Evolutionary conservation across 2,888 invertebrate genomes (phyloP).

Genomic region (Micoletzkya japonica): DNA sequence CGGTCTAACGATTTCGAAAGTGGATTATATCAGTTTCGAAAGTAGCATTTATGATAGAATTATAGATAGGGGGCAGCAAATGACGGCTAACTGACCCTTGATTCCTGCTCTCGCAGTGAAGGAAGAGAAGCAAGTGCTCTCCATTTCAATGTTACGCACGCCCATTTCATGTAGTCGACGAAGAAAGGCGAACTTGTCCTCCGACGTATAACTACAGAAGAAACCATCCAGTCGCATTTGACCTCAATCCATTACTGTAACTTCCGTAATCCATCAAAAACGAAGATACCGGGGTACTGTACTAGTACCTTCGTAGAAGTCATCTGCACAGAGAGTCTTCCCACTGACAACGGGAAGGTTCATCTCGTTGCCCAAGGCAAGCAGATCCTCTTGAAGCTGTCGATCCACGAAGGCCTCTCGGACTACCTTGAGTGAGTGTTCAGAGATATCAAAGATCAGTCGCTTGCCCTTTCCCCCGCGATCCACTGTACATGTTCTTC

Average conservation of each 20-base stretch:
- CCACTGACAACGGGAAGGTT: conserved; percentile 78
- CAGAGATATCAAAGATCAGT: neutral
- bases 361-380: conserved; percentile 69
- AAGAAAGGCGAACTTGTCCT: conserved; percentile 88
- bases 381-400: conserved; percentile 79
- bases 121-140: conserved; percentile 88
- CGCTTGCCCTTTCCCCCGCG: conserved; percentile 78
- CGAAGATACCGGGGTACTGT: neutral
- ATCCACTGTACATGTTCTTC: conserved; percentile 70
- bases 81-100: conserved; percentile 37
- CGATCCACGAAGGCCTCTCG: conserved; percentile 79
- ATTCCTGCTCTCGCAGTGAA: conserved; percentile 81
- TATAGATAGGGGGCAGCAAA: too few relatives aligned
- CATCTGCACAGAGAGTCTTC: conserved; percentile 92
- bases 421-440: conserved; percentile 58
- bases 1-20: neutral
- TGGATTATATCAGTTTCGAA: neutral
- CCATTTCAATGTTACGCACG: conserved; percentile 90
- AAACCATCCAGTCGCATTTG: conserved; percentile 94
- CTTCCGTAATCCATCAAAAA: neutral
- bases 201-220: conserved; percentile 87
- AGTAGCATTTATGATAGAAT: too few relatives aligned
- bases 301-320: conserved; percentile 87
- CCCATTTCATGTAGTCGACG: conserved; percentile 74
- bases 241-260: conserved; percentile 69